Evolutionary conservation across 2,888 invertebrate genomes (phyloP).

Genomic region (Tenthredo scrophulariae): DNA sequence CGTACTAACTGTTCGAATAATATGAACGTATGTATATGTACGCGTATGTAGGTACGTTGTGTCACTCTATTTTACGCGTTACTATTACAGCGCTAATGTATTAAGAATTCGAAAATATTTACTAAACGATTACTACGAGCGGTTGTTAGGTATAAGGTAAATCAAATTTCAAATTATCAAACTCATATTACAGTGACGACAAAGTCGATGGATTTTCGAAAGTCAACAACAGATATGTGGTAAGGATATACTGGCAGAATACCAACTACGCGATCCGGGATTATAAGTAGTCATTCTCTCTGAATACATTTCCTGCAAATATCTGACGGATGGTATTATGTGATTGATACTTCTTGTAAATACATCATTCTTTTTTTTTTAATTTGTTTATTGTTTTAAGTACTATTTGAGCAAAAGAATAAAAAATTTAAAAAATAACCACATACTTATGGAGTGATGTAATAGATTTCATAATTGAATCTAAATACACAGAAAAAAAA

Average conservation of each 20-base stretch:
- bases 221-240: slow-evolving; percentile 34
- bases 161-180: slow-evolving; percentile 14
- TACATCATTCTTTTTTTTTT: neutral
- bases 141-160: neutral
- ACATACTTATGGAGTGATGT: neutral
- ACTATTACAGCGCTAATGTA: neutral
- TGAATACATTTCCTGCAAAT: neutral
- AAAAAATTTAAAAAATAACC: neutral
- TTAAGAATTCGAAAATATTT: slow-evolving; percentile 19
- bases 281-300: neutral
- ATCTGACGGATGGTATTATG: neutral
- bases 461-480: neutral
- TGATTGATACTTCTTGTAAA: neutral
- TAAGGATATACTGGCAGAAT: slow-evolving; percentile 28
- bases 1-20: slow-evolving; percentile 30
- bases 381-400: neutral
- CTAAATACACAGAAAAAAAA: neutral
- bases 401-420: neutral
- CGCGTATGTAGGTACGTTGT: neutral
- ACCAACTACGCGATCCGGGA: slow-evolving; percentile 30
- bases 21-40: neutral
- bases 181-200: neutral
- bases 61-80: neutral
- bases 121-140: neutral
- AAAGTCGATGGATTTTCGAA: slow-evolving; percentile 19